These are phyloP conservation scores for Forbesichthys papilliferus DNA, from an alignment of 2,113 vertebrate species.

Conservation along the genomic window DNA sequence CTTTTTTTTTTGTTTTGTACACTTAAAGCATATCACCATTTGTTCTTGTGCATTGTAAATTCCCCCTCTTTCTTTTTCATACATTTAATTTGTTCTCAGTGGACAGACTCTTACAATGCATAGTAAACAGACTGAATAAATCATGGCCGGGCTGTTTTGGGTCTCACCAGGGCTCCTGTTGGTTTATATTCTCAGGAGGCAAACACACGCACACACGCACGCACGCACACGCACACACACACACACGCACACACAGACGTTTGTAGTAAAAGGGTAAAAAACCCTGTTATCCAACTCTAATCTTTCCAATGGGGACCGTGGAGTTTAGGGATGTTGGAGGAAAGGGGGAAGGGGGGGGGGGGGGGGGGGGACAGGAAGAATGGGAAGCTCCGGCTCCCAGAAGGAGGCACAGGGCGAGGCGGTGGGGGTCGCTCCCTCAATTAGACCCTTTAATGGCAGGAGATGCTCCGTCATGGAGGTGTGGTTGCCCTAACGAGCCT, in stretches of 20 bases:
- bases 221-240: slow-evolving; percentile 14
- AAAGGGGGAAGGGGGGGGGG: no score
- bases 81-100: slow-evolving; percentile 77
- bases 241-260: slow-evolving; percentile 25
- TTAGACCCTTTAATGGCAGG: slow-evolving; percentile 42
- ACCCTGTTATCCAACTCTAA: slow-evolving; percentile 62
- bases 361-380: no score
- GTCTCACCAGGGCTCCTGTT: slow-evolving; percentile 50
- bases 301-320: slow-evolving; percentile 57
- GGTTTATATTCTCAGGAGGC: slow-evolving; percentile 62
- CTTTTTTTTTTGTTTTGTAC: no score
- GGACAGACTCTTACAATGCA: slow-evolving; percentile 65
- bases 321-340: no score
- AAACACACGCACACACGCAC: slow-evolving; percentile 11
- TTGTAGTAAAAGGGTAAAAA: slow-evolving; percentile 57
- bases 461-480: slow-evolving; percentile 10
- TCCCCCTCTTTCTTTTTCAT: slow-evolving; percentile 40
- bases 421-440: slow-evolving; percentile 37
- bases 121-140: slow-evolving; percentile 77
- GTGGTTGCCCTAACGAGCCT: slow-evolving; percentile 42
- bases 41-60: slow-evolving; percentile 22
- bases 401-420: slow-evolving; percentile 22
- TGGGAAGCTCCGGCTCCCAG: slow-evolving; percentile 15
- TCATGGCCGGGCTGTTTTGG: slow-evolving; percentile 55
- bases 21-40: slow-evolving; percentile 32